Conservation (phyloP, 2,888 invertebrate genomes). For the Cephus pygmeus region DNA sequence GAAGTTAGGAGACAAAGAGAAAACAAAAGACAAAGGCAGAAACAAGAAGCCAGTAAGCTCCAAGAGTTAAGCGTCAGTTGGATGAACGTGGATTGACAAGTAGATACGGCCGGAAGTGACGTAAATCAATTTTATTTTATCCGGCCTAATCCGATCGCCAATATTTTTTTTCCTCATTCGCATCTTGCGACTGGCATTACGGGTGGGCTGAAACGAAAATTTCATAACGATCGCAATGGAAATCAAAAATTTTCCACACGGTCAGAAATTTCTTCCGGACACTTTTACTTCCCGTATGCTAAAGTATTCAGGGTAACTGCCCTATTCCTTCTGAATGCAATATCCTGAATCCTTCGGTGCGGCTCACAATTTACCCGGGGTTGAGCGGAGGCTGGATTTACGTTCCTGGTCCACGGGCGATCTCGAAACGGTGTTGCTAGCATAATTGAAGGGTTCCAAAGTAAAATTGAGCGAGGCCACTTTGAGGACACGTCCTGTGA, state of each 20-base stretch:
- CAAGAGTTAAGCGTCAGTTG: not conserved
- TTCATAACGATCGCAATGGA: not conserved
- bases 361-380: not conserved
- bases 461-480: not conserved
- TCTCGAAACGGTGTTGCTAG: not conserved
- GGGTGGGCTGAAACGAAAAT: not conserved
- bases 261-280: not conserved
- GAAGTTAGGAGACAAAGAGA: not conserved
- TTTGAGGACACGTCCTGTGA: not conserved
- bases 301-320: constrained; percentile 17
- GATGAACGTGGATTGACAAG: not conserved
- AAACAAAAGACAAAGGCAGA: not conserved
- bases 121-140: not conserved
- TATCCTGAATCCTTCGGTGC: not conserved
- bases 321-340: constrained; percentile 10
- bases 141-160: not conserved
- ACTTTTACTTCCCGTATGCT: not conserved
- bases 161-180: not conserved
- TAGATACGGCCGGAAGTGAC: not conserved
- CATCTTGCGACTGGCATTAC: not conserved
- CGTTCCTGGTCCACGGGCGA: not conserved
- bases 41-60: not conserved
- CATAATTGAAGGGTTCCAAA: constrained; percentile 1
- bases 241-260: not conserved
- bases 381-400: not conserved